phyloP scores from a whole-genome alignment of 2,113 vertebrate genomes.

The Forbesichthys agassizii region DNA sequence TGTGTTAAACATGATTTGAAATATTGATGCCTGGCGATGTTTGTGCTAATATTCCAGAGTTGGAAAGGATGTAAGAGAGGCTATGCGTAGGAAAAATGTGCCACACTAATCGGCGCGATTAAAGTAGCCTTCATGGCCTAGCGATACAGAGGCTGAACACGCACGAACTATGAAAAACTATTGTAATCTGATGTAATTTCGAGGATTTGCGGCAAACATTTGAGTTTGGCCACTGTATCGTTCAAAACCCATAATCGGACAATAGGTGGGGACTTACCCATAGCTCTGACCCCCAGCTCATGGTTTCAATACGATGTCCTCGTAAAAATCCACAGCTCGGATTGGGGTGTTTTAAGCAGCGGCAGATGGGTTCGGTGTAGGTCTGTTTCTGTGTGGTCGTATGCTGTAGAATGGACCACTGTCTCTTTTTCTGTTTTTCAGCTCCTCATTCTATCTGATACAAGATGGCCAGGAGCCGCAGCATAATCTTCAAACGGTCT shows the following conservation, averaged over 20 bases:
- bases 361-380: conserved; percentile 8
- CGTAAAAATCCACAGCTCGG: conserved; percentile 71
- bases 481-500: conserved; percentile 55
- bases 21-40: background rate
- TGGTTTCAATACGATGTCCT: conserved; percentile 71
- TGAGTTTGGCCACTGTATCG: background rate
- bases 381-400: conserved; percentile 20
- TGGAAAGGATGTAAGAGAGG: background rate
- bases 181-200: conserved; percentile 1
- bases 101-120: conserved; percentile 2
- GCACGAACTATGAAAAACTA: background rate
- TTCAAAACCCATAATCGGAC: background rate
- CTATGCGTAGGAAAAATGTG: background rate
- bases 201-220: conserved; percentile 5
- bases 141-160: background rate
- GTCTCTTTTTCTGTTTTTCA: conserved; percentile 22
- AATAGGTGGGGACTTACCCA: conserved; percentile 64
- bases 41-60: background rate
- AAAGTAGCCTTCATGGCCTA: conserved; percentile 28
- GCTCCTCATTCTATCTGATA: conserved; percentile 63
- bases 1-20: conserved; percentile 47
- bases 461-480: conserved; percentile 70
- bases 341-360: conserved; percentile 34
- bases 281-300: conserved; percentile 79
- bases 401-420: background rate